Base-by-base conservation (phyloP, 2,113 vertebrate species). In the Aythya baeri region DNA sequence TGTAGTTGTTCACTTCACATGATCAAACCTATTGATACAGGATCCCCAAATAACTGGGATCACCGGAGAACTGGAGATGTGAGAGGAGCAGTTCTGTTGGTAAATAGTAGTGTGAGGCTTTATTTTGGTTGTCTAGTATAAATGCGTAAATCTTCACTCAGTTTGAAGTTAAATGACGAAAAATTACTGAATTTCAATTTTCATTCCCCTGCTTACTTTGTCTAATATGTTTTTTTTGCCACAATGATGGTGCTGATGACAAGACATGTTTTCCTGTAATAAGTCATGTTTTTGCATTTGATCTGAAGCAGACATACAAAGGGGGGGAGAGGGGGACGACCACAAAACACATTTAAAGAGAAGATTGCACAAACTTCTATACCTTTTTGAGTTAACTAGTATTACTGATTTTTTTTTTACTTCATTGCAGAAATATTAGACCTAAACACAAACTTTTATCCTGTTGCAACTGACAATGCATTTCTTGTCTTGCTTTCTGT, bases 231-330 rank as follows among this genome's bases (percentile, higher is more conserved):
- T 79, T 52, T 15, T 15, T 79, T 83, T 86, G 23, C 17, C 8
- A 4, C 44, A 66, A 22, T 44, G 10, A 13, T 31, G 20, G 6
- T 68, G 17, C 23, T 62, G 18, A 32, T 80, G 32, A 25, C 0
- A 2, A 7, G 29, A 41, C 4, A 1, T 3, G 13, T 55, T 70
- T 31, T 27, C 12, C 17, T 43, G 4, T 46, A 34, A 1, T 17
- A 79, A 49, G 3, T 52, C 11, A 5, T 29, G 17, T 67, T 67
- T 77, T 89, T 83, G n/a, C 59, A 86, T 74, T 68, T 43, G 68
- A 43, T 8, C 17, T 66, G 54, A 81, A 90, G 29, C 26, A 90
- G 44, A 26, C 12, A 26, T 31, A 67, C 6, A 41, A 41, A 41
- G 11, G 41, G 41, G 41, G 22, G 38, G 74, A 20, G 81, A 83